phyloP scores from a whole-genome alignment of 2,797 vertebrate species.

The Sarcophilus harrisii region DNA sequence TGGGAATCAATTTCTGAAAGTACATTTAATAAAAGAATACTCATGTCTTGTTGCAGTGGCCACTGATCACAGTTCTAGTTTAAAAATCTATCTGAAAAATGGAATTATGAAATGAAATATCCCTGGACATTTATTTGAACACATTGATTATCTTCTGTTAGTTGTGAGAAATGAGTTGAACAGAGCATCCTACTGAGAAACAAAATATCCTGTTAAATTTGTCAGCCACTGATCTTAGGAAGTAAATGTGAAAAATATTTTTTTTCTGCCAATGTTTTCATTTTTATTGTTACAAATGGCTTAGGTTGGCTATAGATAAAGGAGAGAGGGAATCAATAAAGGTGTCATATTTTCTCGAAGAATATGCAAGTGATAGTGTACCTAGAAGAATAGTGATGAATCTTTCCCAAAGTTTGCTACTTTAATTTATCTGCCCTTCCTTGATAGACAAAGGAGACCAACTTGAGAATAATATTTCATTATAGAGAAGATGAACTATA shows the following conservation, averaged over 20 bases:
- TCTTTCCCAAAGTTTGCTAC: slow-evolving; percentile 23
- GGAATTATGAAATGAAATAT: slow-evolving; percentile 10
- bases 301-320: slow-evolving; percentile 49
- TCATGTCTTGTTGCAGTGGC: background rate
- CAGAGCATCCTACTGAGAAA: background rate
- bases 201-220: slow-evolving; percentile 29
- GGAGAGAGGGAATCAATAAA: slow-evolving; percentile 48
- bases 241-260: slow-evolving; percentile 27
- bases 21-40: slow-evolving; percentile 33
- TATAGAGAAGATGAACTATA: slow-evolving; percentile 12
- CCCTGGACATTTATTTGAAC: background rate
- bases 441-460: slow-evolving; percentile 21
- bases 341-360: slow-evolving; percentile 42
- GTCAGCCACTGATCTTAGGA: slow-evolving; percentile 40
- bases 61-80: slow-evolving; percentile 2
- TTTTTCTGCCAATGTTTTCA: slow-evolving; percentile 27
- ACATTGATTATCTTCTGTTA: background rate
- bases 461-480: background rate
- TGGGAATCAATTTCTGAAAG: background rate
- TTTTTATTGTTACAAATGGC: slow-evolving; percentile 48
- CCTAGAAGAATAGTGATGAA: slow-evolving; percentile 31
- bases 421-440: slow-evolving; percentile 31
- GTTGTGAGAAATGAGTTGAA: slow-evolving; percentile 42
- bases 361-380: slow-evolving; percentile 53
- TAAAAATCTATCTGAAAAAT: slow-evolving; percentile 25